Conservation (phyloP, 1,140 invertebrate genomes). For the Pseudomyrmex concolor region DNA sequence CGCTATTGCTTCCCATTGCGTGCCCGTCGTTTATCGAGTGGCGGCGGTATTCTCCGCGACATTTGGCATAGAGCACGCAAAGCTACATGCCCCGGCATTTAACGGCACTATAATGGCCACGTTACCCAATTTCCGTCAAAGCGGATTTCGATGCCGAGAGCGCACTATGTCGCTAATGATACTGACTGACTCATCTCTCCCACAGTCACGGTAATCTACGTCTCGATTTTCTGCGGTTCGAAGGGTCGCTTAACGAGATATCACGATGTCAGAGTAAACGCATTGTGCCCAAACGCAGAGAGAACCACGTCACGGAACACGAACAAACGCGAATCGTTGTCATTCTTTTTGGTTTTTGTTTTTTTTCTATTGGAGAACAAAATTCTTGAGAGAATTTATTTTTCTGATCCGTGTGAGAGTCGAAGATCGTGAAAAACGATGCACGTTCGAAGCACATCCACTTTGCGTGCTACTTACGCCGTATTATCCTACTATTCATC, state of each 20-base stretch:
- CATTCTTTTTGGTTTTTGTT: too few relatives aligned
- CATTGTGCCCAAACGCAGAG: not conserved
- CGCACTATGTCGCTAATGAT: constrained; percentile 52
- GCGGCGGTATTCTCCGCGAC: constrained; percentile 38
- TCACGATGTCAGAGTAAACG: not conserved
- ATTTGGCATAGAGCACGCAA: constrained; percentile 47
- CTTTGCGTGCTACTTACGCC: not conserved
- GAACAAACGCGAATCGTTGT: too few relatives aligned
- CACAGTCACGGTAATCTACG: constrained; percentile 54
- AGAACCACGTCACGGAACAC: not conserved
- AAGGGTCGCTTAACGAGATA: not conserved
- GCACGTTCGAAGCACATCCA: not conserved
- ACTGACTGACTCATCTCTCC: not conserved
- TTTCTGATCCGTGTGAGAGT: too few relatives aligned
- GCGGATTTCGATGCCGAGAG: constrained; percentile 54
- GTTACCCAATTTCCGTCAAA: constrained; percentile 69
- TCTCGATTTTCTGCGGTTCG: constrained; percentile 58
- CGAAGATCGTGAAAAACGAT: too few relatives aligned
- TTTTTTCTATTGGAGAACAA: too few relatives aligned
- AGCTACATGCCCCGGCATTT: constrained; percentile 42
- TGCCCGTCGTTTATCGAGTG: constrained; percentile 39
- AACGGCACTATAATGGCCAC: constrained; percentile 54
- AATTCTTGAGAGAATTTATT: too few relatives aligned
- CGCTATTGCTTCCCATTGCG: constrained; percentile 14
- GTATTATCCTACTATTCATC: not conserved